Percentiles rank a stretch among this genome's conserved stretches.
Conservation (phyloP, 2,113 vertebrate species). For the Tor tambroides region DNA sequence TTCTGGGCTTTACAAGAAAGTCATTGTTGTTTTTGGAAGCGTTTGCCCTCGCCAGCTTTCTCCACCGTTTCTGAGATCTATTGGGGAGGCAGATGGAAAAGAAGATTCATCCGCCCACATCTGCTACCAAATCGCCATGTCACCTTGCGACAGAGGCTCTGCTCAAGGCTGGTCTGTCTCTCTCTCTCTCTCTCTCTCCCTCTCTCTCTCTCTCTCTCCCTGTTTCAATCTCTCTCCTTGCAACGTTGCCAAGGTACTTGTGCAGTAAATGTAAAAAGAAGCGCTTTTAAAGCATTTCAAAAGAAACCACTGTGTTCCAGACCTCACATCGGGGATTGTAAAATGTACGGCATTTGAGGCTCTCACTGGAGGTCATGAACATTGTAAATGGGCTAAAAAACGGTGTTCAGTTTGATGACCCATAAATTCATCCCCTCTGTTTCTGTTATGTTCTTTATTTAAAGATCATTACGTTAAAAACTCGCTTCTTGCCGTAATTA, state of each 20-base stretch:
- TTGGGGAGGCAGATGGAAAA: constrained; percentile 44
- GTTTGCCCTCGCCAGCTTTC: background rate
- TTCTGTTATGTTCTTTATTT: background rate
- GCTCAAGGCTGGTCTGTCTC: constrained; percentile 35
- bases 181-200: background rate
- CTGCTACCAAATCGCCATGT: constrained; percentile 40
- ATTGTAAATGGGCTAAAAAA: constrained; percentile 42
- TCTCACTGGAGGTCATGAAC: constrained; percentile 42
- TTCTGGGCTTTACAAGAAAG: background rate
- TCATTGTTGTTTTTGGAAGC: constrained; percentile 4
- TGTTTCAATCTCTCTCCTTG: background rate
- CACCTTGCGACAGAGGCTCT: constrained; percentile 46
- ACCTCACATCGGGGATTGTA: constrained; percentile 29
- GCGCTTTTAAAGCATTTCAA: constrained; percentile 50
- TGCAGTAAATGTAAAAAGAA: constrained; percentile 31
- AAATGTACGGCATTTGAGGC: constrained; percentile 25
- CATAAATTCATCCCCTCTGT: background rate
- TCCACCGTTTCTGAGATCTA: background rate
- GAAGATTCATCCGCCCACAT: constrained; percentile 54
- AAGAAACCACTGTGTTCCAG: constrained; percentile 39
- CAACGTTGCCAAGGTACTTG: constrained; percentile 23
- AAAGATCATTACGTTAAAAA: background rate
- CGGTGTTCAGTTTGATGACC: background rate
- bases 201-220: background rate
- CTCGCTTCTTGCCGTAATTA: background rate